These are phyloP conservation scores for Mus musculus DNA, from an alignment of 2,113 vertebrate species.

Conservation along the genomic window GRCm39 chr4:30796501-30797000, in stretches of 20 bases:
- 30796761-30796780: background rate
- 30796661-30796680: background rate
- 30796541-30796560: background rate
- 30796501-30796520: background rate
- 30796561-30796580: background rate
- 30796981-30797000: background rate
- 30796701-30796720: background rate
- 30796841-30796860: background rate
- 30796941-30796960: too few species aligned
- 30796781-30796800: background rate
- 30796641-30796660: background rate
- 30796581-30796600: background rate
- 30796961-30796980: rapidly evolving
- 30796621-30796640: background rate
- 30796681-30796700: background rate
- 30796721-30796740: background rate
- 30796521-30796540: background rate
- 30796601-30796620: constrained; percentile 19
- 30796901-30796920: background rate
- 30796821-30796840: background rate
- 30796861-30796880: background rate
- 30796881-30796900: background rate
- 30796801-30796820: background rate
- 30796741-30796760: background rate
- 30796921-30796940: background rate